phyloP scores from a whole-genome alignment of 2,888 invertebrate species.

The Drosophila longiperda region DNA sequence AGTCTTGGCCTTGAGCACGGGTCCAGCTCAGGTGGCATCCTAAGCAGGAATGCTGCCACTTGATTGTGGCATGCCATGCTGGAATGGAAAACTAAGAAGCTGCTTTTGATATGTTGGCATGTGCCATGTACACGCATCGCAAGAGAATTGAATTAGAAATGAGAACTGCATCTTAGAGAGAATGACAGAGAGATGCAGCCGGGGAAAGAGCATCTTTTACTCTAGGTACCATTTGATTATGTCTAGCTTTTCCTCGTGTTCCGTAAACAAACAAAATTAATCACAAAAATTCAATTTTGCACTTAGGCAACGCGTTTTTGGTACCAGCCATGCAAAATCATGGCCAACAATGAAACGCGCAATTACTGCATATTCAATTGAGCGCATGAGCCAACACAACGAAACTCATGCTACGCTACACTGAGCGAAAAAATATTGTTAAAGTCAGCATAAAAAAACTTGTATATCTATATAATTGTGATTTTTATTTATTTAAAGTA shows the following conservation, averaged over 20 bases:
- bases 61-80: slow-evolving; percentile 35
- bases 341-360: slow-evolving; percentile 71
- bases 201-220: neutral
- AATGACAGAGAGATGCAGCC: neutral
- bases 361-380: slow-evolving; percentile 75
- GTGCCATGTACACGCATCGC: slow-evolving; percentile 34
- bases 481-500: neutral
- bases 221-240: slow-evolving; percentile 1
- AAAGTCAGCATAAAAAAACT: neutral
- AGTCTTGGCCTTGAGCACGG: slow-evolving; percentile 47
- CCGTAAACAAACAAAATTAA: slow-evolving; percentile 47
- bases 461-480: neutral
- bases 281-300: slow-evolving; percentile 72
- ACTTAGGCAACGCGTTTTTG: slow-evolving; percentile 63
- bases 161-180: neutral
- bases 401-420: slow-evolving; percentile 24
- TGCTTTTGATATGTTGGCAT: slow-evolving; percentile 36
- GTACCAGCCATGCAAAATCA: slow-evolving; percentile 59
- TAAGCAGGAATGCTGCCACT: slow-evolving; percentile 26
- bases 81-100: slow-evolving; percentile 17
- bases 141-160: slow-evolving; percentile 9
- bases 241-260: slow-evolving; percentile 6
- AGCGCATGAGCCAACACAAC: slow-evolving; percentile 39
- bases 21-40: slow-evolving; percentile 24
- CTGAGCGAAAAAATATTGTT: slow-evolving; percentile 26